phyloP scores from a whole-genome alignment of 2,888 invertebrate species.

The Orthosia gracilis region DNA sequence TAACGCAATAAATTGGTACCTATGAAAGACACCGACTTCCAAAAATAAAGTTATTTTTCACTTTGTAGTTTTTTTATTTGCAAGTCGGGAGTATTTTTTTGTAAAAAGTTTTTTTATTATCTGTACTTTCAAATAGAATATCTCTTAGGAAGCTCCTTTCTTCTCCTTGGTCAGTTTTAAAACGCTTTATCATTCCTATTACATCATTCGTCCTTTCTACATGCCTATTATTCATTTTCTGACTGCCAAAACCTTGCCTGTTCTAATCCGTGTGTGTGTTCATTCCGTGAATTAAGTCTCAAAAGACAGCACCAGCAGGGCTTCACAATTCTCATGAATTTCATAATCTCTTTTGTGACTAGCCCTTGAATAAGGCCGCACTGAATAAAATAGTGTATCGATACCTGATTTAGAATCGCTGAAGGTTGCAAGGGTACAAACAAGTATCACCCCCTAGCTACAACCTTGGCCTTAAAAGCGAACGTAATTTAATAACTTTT shows the following conservation, averaged over 20 bases:
- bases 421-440: constrained; percentile 36
- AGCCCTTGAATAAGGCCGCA: constrained; percentile 19
- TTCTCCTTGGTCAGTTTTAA: neutral
- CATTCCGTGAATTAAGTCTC: neutral
- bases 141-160: neutral
- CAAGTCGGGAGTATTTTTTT: no score
- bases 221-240: neutral
- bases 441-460: constrained; percentile 31
- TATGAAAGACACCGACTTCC: no score
- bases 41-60: no score
- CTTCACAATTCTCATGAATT: neutral
- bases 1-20: no score
- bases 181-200: neutral
- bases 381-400: constrained; percentile 37
- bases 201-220: neutral
- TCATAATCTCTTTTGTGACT: constrained; percentile 20
- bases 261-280: neutral
- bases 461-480: constrained; percentile 48
- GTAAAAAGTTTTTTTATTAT: no score
- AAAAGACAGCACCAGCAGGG: neutral
- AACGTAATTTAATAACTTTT: constrained; percentile 35
- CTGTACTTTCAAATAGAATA: neutral
- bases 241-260: neutral
- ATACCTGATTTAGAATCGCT: constrained; percentile 24
- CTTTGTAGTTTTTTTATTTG: no score